Evolutionary conservation across 2,113 vertebrate species (phyloP), one percentile per base, ranked within the genome.

Genomic region (Speoplatyrhinus poulsoni): DNA sequence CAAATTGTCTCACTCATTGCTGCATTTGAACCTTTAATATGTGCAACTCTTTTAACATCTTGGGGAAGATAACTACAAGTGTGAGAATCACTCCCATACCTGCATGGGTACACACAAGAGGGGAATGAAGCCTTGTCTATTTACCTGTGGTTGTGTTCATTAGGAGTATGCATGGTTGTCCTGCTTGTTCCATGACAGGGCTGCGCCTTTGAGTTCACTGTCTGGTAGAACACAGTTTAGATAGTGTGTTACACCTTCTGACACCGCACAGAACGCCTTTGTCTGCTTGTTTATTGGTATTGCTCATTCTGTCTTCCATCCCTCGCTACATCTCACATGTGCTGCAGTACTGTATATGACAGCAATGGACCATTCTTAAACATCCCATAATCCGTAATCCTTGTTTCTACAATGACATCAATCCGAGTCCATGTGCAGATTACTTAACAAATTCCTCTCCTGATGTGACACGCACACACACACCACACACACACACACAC

Each of bases 311-410:
- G 61, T 57, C 9, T 71, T 52, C 53, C 48, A 63, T 55, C 72
- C 69, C 75, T 75, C 67, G 59, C 12, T 41, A 9, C 9, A 19
- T 60, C 71, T 76, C 76, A 69, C 85, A 82, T 70, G 62, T 85
- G 82, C 78, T 82, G 81, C 49, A 77, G 85, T 79, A 68, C 77
- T 86, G 72, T 56, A 41, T 41, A 41, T 41, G 36, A 41, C 69
- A 71, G 79, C 84, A 90, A 82, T 83, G 81, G 81, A 84, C 64
- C 83, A 67, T 88, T 79, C 77, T 70, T 81, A 87, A 90, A 87
- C 83, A 87, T 80, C 79, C 84, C 81, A 77, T 69, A 81, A 81
- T 41, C 36, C 78, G 72, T 87, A 88, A 88, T 87, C 85, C 84
- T 73, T 46, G 68, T 82, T 79, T 76, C 84, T 84, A 76, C 77